phyloP scores from a whole-genome alignment of 1,140 invertebrate species.

The Sipha flava region DNA sequence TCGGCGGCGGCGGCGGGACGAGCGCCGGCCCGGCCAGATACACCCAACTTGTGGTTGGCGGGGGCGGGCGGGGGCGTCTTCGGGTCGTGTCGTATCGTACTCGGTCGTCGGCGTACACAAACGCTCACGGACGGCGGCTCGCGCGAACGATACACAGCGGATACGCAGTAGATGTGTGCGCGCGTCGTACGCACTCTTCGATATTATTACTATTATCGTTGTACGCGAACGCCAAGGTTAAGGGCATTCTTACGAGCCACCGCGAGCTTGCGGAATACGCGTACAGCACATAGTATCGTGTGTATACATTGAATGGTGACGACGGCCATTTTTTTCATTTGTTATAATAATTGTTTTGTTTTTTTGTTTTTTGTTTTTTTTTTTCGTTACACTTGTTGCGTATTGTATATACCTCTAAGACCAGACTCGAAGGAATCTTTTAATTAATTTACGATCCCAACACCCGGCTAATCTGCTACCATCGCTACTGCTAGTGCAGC shows the following conservation, averaged over 20 bases:
- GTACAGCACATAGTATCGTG: neutral
- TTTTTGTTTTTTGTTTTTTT: neutral
- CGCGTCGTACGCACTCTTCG: too few relatives aligned
- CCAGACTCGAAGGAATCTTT: slow-evolving; percentile 31
- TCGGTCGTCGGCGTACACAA: too few relatives aligned
- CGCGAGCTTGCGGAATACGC: neutral
- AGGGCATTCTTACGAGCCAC: neutral
- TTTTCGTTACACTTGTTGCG: slow-evolving; percentile 16
- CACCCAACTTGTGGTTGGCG: slow-evolving; percentile 1
- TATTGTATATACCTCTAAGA: neutral
- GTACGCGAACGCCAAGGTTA: neutral
- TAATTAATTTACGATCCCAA: slow-evolving; percentile 25
- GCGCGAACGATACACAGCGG: too few relatives aligned
- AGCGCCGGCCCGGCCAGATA: neutral
- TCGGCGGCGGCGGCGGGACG: neutral
- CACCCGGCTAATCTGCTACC: neutral
- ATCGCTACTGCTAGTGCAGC: neutral
- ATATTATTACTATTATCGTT: neutral
- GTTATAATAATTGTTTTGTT: neutral
- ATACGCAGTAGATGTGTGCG: too few relatives aligned
- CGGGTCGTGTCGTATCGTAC: neutral
- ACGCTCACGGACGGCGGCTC: neutral
- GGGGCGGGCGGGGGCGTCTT: slow-evolving; percentile 23
- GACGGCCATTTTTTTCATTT: slow-evolving; percentile 6
- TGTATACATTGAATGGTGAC: neutral